Base-by-base conservation (phyloP, 2,797 vertebrate genomes). In the Amphiprion clarkii region DNA sequence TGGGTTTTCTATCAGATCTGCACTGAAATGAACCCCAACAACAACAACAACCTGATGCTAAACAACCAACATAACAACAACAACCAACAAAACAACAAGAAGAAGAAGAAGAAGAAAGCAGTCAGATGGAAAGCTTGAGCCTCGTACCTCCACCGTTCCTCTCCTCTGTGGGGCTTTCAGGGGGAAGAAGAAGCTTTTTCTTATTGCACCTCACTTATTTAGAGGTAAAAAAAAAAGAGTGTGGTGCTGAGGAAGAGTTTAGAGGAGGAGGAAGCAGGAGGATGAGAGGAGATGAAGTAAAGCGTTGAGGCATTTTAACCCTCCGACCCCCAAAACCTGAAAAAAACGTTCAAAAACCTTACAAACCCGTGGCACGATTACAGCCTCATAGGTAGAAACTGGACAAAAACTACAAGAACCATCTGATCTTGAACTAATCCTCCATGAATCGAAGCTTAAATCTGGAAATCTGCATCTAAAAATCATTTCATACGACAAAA, bases 211-310 rank as follows among this genome's bases (percentile, higher is more conserved):
- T 82, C 46, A 65, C 72, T 85, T 75, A 59, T 88, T 83, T 86
- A 64, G 86, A 36, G 78, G 78, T 79, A 68, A 79, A 55, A 76
- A 79, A 66, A 55, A 3, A 27, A 27, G 72, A 78, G 83, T 74
- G 68, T 74, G 59, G 72, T 72, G 56, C 76, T 78, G 86, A 88
- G 87, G 87, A 90, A 84, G 86, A 87, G 79, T 46, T 27, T 55
- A 77, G 71, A 75, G 90, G 89, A 80, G 87, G 91, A 89, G 89
- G 90, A 90, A 88, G 71, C 11, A 66, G 70, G 82, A 82, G 81
- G 71, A 76, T 62, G 86, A 87, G 48, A 74, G 63, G 63, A 82
- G 80, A 87, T 78, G 83, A 60, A 27, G 23, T 2, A 23, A 23
- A 23, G 27, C 27, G 3, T 27, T 27, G 2, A 27, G 27, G 3